Conservation (phyloP, 2,888 invertebrate genomes). For the Nomada hirtipes region DNA sequence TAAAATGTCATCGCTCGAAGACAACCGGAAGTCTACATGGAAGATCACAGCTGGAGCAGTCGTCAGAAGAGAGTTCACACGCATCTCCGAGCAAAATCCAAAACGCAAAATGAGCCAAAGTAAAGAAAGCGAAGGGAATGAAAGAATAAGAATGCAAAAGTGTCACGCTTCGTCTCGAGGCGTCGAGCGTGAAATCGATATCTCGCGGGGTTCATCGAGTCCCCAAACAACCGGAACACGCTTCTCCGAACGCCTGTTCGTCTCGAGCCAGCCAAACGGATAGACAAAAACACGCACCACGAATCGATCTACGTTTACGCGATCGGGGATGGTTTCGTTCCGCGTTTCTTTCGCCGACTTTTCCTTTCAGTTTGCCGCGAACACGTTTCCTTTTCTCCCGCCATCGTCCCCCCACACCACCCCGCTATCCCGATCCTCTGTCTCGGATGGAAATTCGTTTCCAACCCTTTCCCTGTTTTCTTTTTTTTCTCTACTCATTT, state of each 20-base stretch:
- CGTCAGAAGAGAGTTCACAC: constrained; percentile 30
- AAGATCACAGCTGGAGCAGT: constrained; percentile 66
- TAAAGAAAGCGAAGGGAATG: background rate
- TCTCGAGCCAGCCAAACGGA: constrained; percentile 81
- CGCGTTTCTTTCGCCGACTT: constrained; percentile 49
- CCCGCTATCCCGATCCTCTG: background rate
- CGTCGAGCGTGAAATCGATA: constrained; percentile 39
- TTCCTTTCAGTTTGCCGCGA: constrained; percentile 35
- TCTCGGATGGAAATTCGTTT: constrained; percentile 10
- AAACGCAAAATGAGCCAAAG: background rate
- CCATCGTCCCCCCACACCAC: background rate
- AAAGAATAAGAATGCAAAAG: background rate
- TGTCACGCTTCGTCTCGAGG: constrained; percentile 6
- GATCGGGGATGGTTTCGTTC: constrained; percentile 50
- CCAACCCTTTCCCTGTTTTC: background rate
- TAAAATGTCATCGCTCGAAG: constrained; percentile 67
- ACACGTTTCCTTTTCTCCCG: background rate
- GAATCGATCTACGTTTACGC: constrained; percentile 15
- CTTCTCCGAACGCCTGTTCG: constrained; percentile 27
- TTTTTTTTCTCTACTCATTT: background rate
- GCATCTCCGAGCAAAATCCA: constrained; percentile 8
- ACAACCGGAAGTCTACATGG: constrained; percentile 69
- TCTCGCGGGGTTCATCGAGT: constrained; percentile 40
- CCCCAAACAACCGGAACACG: constrained; percentile 20
- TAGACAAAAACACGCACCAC: constrained; percentile 81